Evolutionary conservation across 1,140 invertebrate genomes (phyloP).

Genomic region (Drosophila sp.): DNA sequence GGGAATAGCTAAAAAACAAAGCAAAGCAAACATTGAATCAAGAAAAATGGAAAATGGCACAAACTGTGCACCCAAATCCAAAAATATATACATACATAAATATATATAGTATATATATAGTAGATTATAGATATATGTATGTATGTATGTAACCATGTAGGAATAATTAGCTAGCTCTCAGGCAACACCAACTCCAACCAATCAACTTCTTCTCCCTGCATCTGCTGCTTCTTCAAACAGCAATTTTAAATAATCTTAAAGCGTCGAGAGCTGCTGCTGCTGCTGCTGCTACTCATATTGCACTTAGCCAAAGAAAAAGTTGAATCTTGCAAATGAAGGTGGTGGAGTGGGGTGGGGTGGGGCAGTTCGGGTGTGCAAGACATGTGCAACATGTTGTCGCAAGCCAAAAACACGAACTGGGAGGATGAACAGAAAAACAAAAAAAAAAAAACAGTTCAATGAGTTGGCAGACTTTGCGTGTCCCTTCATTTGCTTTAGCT

Average conservation of each 20-base stretch:
- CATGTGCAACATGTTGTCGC: conserved; percentile 78
- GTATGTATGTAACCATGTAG: not conserved
- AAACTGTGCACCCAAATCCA: not conserved
- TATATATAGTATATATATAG: not conserved
- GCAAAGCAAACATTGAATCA: not conserved
- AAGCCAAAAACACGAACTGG: conserved; percentile 35
- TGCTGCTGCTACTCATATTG: conserved; percentile 68
- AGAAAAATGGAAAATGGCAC: conserved; percentile 6
- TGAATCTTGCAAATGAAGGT: not conserved
- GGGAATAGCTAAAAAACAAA: not conserved
- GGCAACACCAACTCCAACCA: not conserved
- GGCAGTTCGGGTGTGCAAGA: conserved; percentile 25
- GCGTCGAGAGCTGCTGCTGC: conserved; percentile 41
- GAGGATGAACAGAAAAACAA: not conserved
- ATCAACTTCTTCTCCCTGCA: not conserved
- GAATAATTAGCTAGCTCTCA: conserved; percentile 1
- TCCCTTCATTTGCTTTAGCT: conserved; percentile 25
- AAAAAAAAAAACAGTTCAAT: conserved; percentile 59
- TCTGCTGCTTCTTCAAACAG: no score
- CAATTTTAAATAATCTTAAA: conserved; percentile 66
- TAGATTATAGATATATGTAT: not conserved
- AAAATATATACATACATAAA: not conserved
- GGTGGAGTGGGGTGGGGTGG: conserved; percentile 9
- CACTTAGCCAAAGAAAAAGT: conserved; percentile 56
- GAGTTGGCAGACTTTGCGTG: conserved; percentile 53